phyloP scores from a whole-genome alignment of 1,140 invertebrate species.

The Rhagoletis zephyria region DNA sequence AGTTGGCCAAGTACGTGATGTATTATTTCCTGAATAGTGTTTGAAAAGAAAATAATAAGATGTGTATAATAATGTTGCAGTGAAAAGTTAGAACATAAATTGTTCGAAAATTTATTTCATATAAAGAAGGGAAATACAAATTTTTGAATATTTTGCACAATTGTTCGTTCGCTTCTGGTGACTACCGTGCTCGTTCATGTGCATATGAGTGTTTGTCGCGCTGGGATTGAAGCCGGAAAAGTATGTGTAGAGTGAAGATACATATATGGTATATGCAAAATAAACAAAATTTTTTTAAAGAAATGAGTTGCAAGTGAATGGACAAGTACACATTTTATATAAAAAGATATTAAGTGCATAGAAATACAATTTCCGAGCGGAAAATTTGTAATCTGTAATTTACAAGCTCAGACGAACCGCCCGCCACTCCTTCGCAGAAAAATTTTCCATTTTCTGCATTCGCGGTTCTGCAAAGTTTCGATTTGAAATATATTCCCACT shows the following conservation, averaged over 20 bases:
- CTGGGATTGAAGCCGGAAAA: slow-evolving; percentile 14
- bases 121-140: background rate
- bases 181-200: background rate
- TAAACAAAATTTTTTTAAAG: background rate
- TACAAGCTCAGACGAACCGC: background rate
- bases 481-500: slow-evolving; percentile 27
- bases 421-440: slow-evolving; percentile 40
- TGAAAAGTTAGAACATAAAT: background rate
- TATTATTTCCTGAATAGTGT: background rate
- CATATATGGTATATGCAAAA: background rate
- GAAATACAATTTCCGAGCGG: background rate
- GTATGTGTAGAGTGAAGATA: background rate
- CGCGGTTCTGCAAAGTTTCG: background rate
- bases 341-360: background rate
- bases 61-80: background rate
- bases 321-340: background rate
- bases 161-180: background rate
- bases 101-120: background rate
- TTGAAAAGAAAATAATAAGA: background rate
- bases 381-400: background rate
- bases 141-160: slow-evolving; percentile 20
- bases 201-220: background rate
- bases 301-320: background rate
- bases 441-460: slow-evolving; percentile 12
- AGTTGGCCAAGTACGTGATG: background rate